Conservation (phyloP, 2,888 invertebrate species). For the Hemithea aestivaria region DNA sequence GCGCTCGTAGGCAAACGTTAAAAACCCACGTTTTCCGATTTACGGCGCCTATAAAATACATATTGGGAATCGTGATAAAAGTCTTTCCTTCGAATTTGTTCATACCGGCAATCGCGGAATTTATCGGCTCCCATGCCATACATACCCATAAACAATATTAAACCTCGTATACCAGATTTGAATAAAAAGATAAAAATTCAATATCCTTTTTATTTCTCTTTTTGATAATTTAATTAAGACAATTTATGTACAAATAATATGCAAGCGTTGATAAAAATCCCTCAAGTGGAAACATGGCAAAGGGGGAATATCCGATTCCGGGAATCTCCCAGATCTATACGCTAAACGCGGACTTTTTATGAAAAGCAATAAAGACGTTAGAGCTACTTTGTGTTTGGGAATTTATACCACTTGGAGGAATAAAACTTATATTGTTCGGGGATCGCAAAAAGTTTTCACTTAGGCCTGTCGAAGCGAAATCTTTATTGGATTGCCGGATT, state of each 20-base stretch:
- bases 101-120: conserved; percentile 58
- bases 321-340: conserved; percentile 61
- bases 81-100: conserved; percentile 62
- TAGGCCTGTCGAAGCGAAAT: conserved; percentile 69
- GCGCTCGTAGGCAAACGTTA: conserved; percentile 71
- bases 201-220: no score
- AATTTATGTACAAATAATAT: no score
- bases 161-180: no score
- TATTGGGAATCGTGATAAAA: conserved; percentile 76
- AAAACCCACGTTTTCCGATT: conserved; percentile 73
- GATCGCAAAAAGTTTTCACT: conserved; percentile 73
- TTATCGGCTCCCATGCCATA: conserved; percentile 41
- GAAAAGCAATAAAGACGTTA: conserved; percentile 77
- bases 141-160: conserved; percentile 21
- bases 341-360: conserved; percentile 68
- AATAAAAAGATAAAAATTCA: no score
- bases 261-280: no score
- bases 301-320: conserved; percentile 42
- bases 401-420: conserved; percentile 75
- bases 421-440: conserved; percentile 76
- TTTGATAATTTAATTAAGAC: no score
- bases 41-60: conserved; percentile 75
- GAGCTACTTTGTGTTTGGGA: conserved; percentile 76
- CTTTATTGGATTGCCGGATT: conserved; percentile 72
- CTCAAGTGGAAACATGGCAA: conserved; percentile 27